phyloP scores from a whole-genome alignment of 2,113 vertebrate species.

The Athene noctua region DNA sequence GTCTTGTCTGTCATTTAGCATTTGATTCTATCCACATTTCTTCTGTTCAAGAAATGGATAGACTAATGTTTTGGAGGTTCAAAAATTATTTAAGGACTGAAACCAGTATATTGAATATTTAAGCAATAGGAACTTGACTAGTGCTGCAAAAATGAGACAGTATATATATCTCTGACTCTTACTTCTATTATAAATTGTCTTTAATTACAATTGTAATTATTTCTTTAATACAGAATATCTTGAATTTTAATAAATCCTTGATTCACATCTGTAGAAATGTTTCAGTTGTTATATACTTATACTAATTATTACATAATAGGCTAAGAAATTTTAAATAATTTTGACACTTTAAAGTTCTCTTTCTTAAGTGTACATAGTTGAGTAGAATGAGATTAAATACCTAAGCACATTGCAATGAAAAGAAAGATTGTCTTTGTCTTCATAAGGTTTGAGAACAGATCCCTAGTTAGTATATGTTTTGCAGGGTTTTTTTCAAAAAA shows the following conservation, averaged over 20 bases:
- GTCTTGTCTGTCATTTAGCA: background rate
- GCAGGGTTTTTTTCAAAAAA: background rate
- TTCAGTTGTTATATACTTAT: background rate
- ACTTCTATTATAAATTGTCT: background rate
- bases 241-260: background rate
- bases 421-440: background rate
- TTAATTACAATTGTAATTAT: background rate
- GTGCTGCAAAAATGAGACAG: background rate
- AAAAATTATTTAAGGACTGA: background rate
- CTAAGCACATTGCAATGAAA: background rate
- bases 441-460: background rate
- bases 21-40: background rate
- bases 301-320: background rate
- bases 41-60: background rate
- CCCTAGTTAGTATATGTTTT: background rate
- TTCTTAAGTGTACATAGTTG: background rate
- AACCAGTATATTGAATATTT: background rate
- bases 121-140: background rate
- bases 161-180: background rate
- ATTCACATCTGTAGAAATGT: background rate
- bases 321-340: background rate
- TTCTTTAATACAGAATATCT: background rate
- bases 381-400: background rate
- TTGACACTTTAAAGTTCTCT: background rate
- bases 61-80: background rate